Evolutionary conservation across 1,140 invertebrate genomes (phyloP), one percentile per base, ranked within the genome.

Genomic region (Heliconius melpomene): DNA sequence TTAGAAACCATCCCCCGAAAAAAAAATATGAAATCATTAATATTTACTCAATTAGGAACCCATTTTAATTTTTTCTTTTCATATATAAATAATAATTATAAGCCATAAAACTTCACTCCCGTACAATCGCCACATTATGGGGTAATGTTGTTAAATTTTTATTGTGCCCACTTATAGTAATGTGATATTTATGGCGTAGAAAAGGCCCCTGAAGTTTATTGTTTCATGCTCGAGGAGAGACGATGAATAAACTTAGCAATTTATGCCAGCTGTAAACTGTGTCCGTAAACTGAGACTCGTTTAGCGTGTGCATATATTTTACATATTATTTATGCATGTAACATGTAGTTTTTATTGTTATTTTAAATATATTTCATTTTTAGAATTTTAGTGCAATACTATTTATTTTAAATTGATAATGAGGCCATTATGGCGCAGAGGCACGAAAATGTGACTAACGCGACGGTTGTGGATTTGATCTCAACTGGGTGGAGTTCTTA

Each of bases 131-230:
- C 80, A 74, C 60, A 74, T 79, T 77, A 82, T 74, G 46, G 74
- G 70, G 50, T 75, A 79, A 83, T 81, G 72, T 90, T 86, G 74
- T 90, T 87, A 91, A 89, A 86, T 84, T 87, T 91, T 90, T 90
- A 92, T 86, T 88, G 86, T 75, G 32, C 60, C 78, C 88, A 89
- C 89, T 92, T 90, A 90, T 86, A 91, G 89, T 89, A 89, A 90
- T 90, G 86, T 77, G 84, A 91, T 92, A 92, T 92, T 92, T 92
- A 92, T 88, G 86, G 87, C 84, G 83, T 79, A 84, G 84, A 85
- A 88, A 81, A 79, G 77, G 80, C 82, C 81, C 60, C 82, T 79
- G 75, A 72, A 85, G 81, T 92, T 90, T 92, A 91, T 90, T 90
- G 89, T 92, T 90, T 87, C 89, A 90, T 88, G 87, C 80, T 90